phyloP scores from a whole-genome alignment of 2,888 invertebrate genomes.

The Amblyjoppa fuscipennis region DNA sequence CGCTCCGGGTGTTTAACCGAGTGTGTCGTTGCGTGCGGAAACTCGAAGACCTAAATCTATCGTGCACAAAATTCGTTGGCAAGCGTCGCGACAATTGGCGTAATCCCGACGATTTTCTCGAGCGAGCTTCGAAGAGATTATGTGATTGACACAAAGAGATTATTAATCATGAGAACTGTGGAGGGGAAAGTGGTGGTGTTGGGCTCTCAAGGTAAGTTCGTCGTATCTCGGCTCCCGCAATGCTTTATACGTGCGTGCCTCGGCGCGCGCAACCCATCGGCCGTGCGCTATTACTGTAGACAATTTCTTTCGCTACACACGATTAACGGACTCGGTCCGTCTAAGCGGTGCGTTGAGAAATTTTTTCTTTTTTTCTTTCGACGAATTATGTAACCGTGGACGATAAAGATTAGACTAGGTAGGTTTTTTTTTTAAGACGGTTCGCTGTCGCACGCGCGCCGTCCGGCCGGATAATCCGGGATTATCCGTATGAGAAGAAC shows the following conservation, averaged over 20 bases:
- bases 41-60: background rate
- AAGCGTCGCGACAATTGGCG: background rate
- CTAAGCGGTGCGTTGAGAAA: background rate
- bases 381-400: background rate
- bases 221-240: background rate
- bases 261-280: conserved; percentile 9
- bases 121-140: conserved; percentile 19
- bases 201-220: conserved; percentile 91
- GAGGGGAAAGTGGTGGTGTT: conserved; percentile 95
- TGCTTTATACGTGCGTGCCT: conserved; percentile 1
- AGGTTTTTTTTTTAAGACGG: background rate
- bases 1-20: background rate
- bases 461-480: conserved; percentile 44
- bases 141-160: conserved; percentile 16
- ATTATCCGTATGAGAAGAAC: conserved; percentile 53
- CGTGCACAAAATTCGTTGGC: background rate
- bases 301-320: background rate
- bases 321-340: background rate
- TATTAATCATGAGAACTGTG: conserved; percentile 89
- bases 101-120: background rate
- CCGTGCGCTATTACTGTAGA: background rate
- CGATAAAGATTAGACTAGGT: background rate
- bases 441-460: conserved; percentile 20
- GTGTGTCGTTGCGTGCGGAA: background rate
- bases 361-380: conserved; percentile 5